Base-by-base conservation (phyloP, 2,797 vertebrate genomes). In the Sebastes trivittatus region DNA sequence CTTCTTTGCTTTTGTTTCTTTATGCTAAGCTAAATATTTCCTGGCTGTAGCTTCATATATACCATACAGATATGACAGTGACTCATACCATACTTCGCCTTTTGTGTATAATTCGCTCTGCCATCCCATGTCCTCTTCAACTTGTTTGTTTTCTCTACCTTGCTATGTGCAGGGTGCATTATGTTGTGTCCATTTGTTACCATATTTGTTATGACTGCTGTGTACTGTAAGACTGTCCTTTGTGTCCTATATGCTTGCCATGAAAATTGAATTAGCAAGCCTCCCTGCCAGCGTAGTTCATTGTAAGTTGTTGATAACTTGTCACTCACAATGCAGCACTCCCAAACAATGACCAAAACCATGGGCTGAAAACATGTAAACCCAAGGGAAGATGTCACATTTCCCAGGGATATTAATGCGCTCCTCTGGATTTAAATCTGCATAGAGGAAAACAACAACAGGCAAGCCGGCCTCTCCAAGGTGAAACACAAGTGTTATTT, bases 401-500 rank as follows among this genome's bases (percentile, higher is more conserved):
- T 83, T 86, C 80, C 55, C 49, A 32, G 63, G 75, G 78, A 84
- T 79, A 87, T 91, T 87, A 76, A 84, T 83, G 72, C 83, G 77
- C 36, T 72, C 83, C 80, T 75, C 73, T 75, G 70, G 67, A 78
- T 83, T 91, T 75, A 77, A 85, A 91, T 94, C 92, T 90, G 85
- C 85, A 88, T 72, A 81, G 84, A 68, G 64, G 68, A 70, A 89
- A 86, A 87, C 83, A 91, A 92, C 81, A 87, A 83, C 88, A 87
- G 85, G 78, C 75, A 79, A 84, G 38, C 66, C 36, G 70, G 81
- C 87, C 83, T 88, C 81, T 89, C 86, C 92, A 94, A 93, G 93
- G 94, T 94, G 93, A 94, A 93, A 80, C 84, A 87, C 82, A 79
- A 84, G 84, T 89, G 86, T 92, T 93, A 93, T 94, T 94, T 93